These are phyloP conservation scores for Chiridota heheva DNA, from an alignment of 35 echinoderm and acorn worm species.

Conservation along the genomic window DNA sequence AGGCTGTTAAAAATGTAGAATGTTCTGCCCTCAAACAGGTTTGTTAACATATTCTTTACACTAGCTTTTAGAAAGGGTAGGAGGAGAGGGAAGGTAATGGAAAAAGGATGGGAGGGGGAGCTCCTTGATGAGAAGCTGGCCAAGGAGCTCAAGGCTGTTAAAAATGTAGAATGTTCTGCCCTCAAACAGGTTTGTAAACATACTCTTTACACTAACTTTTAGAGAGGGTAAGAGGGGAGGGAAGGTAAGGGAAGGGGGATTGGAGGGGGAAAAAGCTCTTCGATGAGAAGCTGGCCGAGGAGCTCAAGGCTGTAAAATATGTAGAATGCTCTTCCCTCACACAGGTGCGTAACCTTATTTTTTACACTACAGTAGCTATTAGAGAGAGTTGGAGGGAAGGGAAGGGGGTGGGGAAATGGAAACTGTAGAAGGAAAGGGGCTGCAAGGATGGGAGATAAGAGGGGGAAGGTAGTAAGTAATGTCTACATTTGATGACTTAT, in stretches of 20 bases:
- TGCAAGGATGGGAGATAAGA: too few relatives aligned
- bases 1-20: slow-evolving; percentile 98
- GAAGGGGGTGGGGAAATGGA: too few relatives aligned
- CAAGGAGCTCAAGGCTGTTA: slow-evolving; percentile 92
- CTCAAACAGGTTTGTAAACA: slow-evolving; percentile 89
- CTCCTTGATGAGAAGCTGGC: slow-evolving; percentile 94
- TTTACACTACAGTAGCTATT: too few relatives aligned
- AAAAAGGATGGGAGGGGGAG: too few relatives aligned
- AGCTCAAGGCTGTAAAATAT: slow-evolving; percentile 97
- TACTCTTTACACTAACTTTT: too few relatives aligned
- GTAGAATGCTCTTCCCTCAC: slow-evolving; percentile 99
- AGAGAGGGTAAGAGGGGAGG: background rate
- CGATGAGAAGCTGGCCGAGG: slow-evolving; percentile 90
- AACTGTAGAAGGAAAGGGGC: background rate
- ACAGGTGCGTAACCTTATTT: slow-evolving; percentile 80
- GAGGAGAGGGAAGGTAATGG: too few relatives aligned
- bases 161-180: slow-evolving; percentile 99
- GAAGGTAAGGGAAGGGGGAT: too few relatives aligned
- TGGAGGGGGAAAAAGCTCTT: too few relatives aligned
- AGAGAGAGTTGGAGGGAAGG: background rate
- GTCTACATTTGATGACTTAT: too few relatives aligned
- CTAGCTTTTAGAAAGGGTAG: background rate
- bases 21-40: slow-evolving; percentile 99
- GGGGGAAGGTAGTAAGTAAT: too few relatives aligned
- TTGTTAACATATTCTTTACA: too few relatives aligned